Conservation (phyloP, 2,888 invertebrate genomes). For the Elaeidobius kamerunicus region DNA sequence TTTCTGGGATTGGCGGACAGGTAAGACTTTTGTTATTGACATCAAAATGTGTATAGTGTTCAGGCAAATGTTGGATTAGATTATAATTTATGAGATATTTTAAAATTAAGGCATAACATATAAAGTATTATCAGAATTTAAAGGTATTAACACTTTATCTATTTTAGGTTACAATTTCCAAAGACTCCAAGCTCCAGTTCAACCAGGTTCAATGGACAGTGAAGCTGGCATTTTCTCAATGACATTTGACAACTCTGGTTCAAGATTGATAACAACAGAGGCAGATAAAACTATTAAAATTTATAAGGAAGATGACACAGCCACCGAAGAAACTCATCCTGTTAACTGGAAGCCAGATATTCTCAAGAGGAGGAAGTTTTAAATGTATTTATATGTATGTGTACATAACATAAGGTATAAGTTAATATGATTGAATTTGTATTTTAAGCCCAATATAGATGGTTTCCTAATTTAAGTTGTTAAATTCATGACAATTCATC, state of each 20-base stretch:
- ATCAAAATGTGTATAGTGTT: too few species aligned
- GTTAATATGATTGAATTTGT: background rate
- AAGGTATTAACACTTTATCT: too few species aligned
- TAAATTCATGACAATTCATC: too few species aligned
- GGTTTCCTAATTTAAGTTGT: too few species aligned
- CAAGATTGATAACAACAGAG: constrained; percentile 92
- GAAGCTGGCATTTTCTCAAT: constrained; percentile 97
- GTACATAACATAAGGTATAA: background rate
- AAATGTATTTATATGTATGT: constrained; percentile 42
- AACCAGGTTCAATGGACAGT: constrained; percentile 99
- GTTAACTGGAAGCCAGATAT: constrained; percentile 98
- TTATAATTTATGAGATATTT: too few species aligned
- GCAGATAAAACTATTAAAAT: constrained; percentile 99
- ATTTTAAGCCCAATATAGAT: too few species aligned
- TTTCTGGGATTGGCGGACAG: constrained; percentile 97
- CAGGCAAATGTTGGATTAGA: too few species aligned
- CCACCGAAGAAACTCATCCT: constrained; percentile 94
- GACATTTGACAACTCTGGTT: constrained; percentile 93
- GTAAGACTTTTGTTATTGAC: constrained; percentile 14
- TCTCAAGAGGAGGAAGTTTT: constrained; percentile 87
- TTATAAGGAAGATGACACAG: constrained; percentile 95
- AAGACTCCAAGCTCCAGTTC: constrained; percentile 81
- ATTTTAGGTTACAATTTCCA: constrained; percentile 92
- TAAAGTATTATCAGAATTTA: too few species aligned
- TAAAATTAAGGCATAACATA: too few species aligned